Conservation (phyloP, 1,140 invertebrate species). For the Daktulosphaira vitifoliae region DNA sequence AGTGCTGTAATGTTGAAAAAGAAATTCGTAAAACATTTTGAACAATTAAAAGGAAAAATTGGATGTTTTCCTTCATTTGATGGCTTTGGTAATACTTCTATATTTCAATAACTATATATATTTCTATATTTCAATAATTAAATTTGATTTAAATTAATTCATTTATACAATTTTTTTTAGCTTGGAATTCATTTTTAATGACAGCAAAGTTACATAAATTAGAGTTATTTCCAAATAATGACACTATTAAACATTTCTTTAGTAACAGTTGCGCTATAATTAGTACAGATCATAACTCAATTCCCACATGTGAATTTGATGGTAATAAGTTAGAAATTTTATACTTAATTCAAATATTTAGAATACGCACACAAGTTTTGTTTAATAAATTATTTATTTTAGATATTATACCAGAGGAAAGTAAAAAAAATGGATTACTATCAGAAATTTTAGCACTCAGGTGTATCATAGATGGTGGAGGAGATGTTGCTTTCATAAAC, state of each 20-base stretch:
- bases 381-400: too few species aligned
- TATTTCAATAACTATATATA: not conserved
- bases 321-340: not conserved
- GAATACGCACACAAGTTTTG: too few species aligned
- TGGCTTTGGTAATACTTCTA: constrained; percentile 13
- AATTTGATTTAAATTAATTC: not conserved
- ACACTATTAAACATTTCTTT: constrained; percentile 27
- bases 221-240: constrained; percentile 7
- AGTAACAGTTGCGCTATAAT: constrained; percentile 17
- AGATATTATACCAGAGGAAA: constrained; percentile 8
- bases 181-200: constrained; percentile 50
- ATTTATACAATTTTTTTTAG: too few species aligned
- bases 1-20: constrained; percentile 18
- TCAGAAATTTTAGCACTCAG: constrained; percentile 57
- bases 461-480: constrained; percentile 67
- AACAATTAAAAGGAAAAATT: constrained; percentile 10
- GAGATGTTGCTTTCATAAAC: constrained; percentile 74
- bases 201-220: constrained; percentile 37
- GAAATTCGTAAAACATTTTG: not conserved
- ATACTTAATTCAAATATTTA: not conserved
- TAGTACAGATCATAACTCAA: constrained; percentile 5
- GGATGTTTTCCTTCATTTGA: constrained; percentile 16
- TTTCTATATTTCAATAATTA: not conserved
- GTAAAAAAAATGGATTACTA: constrained; percentile 39
- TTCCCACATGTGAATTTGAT: constrained; percentile 15